Evolutionary conservation across 2,113 vertebrate genomes (phyloP).

Genomic region (Megaleporinus macrocephalus): DNA sequence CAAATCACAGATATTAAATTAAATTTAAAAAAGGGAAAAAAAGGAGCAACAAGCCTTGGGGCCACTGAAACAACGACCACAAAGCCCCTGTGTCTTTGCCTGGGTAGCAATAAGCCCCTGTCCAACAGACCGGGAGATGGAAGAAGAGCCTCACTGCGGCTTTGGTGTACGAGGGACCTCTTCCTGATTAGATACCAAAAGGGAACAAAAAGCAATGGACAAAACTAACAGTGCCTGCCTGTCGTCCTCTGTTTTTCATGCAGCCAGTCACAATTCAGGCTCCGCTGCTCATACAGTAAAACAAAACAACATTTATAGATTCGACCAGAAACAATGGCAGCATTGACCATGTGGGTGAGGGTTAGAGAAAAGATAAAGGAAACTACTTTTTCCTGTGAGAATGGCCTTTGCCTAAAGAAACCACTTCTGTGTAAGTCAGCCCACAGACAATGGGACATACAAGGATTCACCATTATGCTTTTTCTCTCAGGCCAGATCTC

Average conservation of each 20-base stretch:
- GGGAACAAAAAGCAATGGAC: background rate
- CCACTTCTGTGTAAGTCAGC: background rate
- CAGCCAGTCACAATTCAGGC: background rate
- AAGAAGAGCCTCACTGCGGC: constrained; percentile 14
- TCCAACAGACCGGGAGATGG: background rate
- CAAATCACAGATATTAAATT: constrained; percentile 47
- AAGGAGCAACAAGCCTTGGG: background rate
- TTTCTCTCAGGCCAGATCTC: background rate
- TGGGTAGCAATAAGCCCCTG: constrained; percentile 25
- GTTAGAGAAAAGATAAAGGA: background rate
- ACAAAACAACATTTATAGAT: background rate
- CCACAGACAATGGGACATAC: background rate
- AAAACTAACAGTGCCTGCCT: background rate
- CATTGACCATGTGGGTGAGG: background rate
- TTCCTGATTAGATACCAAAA: background rate
- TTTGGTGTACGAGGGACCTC: constrained; percentile 2
- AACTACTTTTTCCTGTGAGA: background rate
- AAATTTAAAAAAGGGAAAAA: background rate
- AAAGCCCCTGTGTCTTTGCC: constrained; percentile 45
- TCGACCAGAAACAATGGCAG: background rate
- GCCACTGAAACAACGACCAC: constrained; percentile 15
- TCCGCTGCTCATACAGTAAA: background rate
- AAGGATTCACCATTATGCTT: background rate
- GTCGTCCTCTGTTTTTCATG: background rate
- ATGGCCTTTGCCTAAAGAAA: background rate